A percentile compares a stretch with the other conserved stretches of the same genome.
phyloP scores from a whole-genome alignment of 1,140 invertebrate species.

The Octopus sinensis region DNA sequence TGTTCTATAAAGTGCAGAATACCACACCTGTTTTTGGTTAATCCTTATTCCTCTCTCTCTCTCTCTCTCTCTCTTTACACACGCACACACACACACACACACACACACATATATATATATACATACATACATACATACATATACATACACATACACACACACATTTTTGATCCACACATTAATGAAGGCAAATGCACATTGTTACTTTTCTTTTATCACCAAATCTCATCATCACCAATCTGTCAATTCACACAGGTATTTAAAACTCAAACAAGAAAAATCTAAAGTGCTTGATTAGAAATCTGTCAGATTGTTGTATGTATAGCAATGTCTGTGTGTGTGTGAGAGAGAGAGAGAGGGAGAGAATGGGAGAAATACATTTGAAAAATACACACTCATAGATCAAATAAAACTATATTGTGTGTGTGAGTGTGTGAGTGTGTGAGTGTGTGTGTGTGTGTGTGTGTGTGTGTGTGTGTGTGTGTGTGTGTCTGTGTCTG shows the following conservation, averaged over 20 bases:
- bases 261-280: too few relatives aligned
- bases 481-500: conserved; percentile 6
- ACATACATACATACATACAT: background rate
- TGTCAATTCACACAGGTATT: too few relatives aligned
- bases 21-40: background rate
- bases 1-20: background rate
- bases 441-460: background rate
- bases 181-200: too few relatives aligned
- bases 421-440: background rate
- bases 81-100: too few relatives aligned
- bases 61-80: too few relatives aligned
- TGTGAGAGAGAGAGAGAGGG: background rate
- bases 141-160: background rate
- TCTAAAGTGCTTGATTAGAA: too few relatives aligned
- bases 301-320: background rate
- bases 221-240: too few relatives aligned
- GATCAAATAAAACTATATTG: too few relatives aligned
- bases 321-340: background rate
- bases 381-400: too few relatives aligned
- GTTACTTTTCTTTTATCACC: too few relatives aligned
- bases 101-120: background rate
- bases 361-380: too few relatives aligned
- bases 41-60: background rate
- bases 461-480: background rate
- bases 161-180: background rate